Conservation (phyloP, 2,888 invertebrate genomes). For the Chouioia cunea region DNA sequence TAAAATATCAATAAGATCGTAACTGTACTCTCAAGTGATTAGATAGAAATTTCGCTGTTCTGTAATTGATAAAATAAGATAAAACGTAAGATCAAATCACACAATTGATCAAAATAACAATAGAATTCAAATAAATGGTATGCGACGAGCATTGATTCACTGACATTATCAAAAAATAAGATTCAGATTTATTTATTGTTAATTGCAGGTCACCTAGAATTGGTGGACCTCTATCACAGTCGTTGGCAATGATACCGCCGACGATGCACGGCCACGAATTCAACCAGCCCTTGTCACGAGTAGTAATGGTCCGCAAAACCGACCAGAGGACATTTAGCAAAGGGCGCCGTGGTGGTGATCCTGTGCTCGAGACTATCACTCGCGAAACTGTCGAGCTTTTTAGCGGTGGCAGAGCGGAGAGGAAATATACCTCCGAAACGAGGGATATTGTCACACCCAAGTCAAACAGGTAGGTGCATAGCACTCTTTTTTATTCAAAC, state of each 20-base stretch:
- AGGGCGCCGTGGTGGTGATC: conserved; percentile 73
- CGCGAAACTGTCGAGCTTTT: conserved; percentile 78
- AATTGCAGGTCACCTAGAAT: conserved; percentile 63
- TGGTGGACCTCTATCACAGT: conserved; percentile 66
- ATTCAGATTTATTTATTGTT: conserved; percentile 26
- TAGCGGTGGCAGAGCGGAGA: conserved; percentile 74
- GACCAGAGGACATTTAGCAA: conserved; percentile 77
- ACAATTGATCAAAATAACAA: too few species aligned
- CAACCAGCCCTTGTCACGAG: conserved; percentile 71
- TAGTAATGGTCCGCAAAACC: conserved; percentile 78
- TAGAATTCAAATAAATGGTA: too few species aligned
- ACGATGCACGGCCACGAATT: conserved; percentile 68
- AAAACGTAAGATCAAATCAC: too few species aligned
- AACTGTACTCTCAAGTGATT: too few species aligned
- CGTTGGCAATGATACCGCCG: conserved; percentile 66
- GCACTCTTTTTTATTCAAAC: neutral
- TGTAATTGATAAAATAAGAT: too few species aligned
- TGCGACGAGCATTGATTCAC: too few species aligned
- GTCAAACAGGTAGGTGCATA: conserved; percentile 61
- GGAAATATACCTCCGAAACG: conserved; percentile 76
- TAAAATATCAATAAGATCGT: too few species aligned
- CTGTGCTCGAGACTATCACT: conserved; percentile 76
- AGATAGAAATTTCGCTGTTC: too few species aligned
- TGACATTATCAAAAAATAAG: too few species aligned
- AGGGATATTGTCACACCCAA: conserved; percentile 70